Evolutionary conservation across 2,797 vertebrate species (phyloP), one percentile per base, ranked within the genome.

Genomic region (Neopelma chrysocephalum): DNA sequence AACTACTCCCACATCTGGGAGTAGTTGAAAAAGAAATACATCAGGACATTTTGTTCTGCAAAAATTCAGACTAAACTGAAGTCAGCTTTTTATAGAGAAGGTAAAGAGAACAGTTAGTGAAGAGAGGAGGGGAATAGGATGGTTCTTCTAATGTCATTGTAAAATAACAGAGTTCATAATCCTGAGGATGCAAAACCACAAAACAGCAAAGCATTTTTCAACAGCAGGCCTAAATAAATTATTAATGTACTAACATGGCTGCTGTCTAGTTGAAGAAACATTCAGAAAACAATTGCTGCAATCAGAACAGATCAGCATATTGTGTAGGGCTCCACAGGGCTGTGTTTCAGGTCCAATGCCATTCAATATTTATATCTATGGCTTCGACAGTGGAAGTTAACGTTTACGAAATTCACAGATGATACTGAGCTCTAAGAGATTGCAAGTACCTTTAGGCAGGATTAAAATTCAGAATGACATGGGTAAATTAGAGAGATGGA

Each of bases 191-290:
- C 62, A 94, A 93, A 96, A 60, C 32, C 86, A 89, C 57, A 88
- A 83, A 93, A 93, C 40, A 90, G 72, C 45, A 89, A 94, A 93
- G 70, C 36, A 89, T 88, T 96, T 95, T 92, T 80, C 54, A 92
- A 79, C 51, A 89, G 43, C 60, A 94, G 51, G 32, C 29, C 72
- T 84, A 84, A 78, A 70, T 83, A 90, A 93, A 91, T 92, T 71
- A 84, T 84, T 87, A 34, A 94, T 72, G 25, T n/a, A 79, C 29
- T 70, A 87, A 84, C 40, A 47, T 45, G 73, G 80, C 70, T 85
- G 70, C 90, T 79, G 70, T 87, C 80, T 84, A 72, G 43, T n/a
- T 73, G 60, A 86, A 92, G 78, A 89, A 94, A 70, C 40, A 42
- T 51, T 84, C 66, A 53, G 65, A 81, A 91, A 90, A 75, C 79